phyloP scores from a whole-genome alignment of 2,797 vertebrate species.

The Cynopterus sphinx region DNA sequence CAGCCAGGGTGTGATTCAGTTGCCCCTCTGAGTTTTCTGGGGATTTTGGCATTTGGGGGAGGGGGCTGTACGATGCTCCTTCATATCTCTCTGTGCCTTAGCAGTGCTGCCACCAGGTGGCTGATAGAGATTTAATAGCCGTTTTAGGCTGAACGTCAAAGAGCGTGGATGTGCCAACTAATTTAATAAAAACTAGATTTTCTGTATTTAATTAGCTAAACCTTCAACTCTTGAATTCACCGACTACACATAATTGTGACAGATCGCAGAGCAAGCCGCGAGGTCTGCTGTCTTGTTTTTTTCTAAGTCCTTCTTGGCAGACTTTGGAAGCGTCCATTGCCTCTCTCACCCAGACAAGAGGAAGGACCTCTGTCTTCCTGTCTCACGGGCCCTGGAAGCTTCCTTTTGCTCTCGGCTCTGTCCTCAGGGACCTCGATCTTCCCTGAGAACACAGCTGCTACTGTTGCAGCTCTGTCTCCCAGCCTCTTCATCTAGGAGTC shows the following conservation, averaged over 20 bases:
- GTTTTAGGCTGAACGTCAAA: background rate
- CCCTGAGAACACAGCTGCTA: background rate
- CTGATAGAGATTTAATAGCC: background rate
- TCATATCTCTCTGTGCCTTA: rapidly evolving
- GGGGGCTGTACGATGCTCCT: background rate
- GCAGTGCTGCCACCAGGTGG: background rate
- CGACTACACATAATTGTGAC: background rate
- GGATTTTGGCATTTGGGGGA: background rate
- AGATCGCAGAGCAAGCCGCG: background rate
- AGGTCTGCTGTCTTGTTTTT: background rate
- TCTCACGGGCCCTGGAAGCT: background rate
- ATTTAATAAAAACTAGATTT: background rate
- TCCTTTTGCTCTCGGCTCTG: background rate
- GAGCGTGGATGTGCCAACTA: background rate
- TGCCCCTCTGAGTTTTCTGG: background rate
- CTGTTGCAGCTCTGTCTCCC: background rate
- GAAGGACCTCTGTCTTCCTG: background rate
- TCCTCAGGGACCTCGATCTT: background rate
- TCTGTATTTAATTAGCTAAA: background rate
- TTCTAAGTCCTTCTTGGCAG: background rate
- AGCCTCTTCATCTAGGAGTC: background rate
- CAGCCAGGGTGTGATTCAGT: background rate
- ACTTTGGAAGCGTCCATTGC: background rate
- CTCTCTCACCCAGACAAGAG: background rate
- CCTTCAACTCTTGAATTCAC: background rate